Base-by-base conservation (phyloP, 2,888 invertebrate species). In the Ypsolopha scabrella region DNA sequence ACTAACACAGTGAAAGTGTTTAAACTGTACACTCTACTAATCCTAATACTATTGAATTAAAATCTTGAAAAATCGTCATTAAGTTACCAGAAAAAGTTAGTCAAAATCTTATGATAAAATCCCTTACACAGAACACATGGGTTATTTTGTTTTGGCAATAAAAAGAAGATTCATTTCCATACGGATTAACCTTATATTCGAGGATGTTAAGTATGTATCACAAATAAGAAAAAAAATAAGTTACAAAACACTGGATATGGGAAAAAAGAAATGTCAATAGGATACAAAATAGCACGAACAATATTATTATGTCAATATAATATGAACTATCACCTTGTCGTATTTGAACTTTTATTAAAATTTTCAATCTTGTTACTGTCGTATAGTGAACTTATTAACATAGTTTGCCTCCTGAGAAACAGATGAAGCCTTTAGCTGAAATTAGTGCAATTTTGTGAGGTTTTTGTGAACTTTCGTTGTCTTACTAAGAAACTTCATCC, bases 241-340 rank as follows among this genome's bases (percentile, higher is more conserved):
- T 82, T 77, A 80, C 72, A 77, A 78, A 81, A 72, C 71, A 71
- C 70, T 70, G 69, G 70, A 68, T 67, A 70, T 67, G 70, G 72
- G 78, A 75, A 79, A 72, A 76, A 66, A 74, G 65, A 72, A 8
- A 50, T 64, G 69, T 73, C 69, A 73, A 74, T 74, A 75, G 73
- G 75, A 70, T 74, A 78, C 67, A 73, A 76, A 81, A 80, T 80
- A 83, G 80, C 76, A 77, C 77, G 62, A 74, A 73, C 13, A 70
- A 75, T 74, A 72, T 64, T 74, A 72, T 64, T 70, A 79, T 76
- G 78, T 80, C 76, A 51, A 48, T 47, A 35, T 13, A 80, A 75
- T 80, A 78, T 78, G 79, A 76, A 80, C 68, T 72, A 74, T 83
- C 81, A 82, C 82, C 83, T 79, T 75, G 77, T 81, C 77, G 77